Conservation (phyloP, 2,113 vertebrate genomes). For the Crotalus helleri region DNA sequence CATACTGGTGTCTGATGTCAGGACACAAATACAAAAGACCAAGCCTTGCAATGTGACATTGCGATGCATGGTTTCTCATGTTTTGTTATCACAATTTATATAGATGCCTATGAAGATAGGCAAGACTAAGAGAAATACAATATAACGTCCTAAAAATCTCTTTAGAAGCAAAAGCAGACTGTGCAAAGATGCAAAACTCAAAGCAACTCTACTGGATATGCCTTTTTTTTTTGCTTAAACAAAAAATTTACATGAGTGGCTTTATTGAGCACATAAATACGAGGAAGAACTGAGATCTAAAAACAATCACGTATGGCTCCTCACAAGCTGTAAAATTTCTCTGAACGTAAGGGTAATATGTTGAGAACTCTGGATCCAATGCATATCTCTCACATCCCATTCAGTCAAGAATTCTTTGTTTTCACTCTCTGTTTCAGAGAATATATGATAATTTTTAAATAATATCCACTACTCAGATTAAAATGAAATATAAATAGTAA, state of each 20-base stretch:
- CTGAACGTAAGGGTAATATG: not conserved
- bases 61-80: not conserved
- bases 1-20: not conserved
- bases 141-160: not conserved
- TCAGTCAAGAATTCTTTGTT: not conserved
- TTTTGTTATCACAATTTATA: not conserved
- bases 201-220: not conserved
- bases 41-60: not conserved
- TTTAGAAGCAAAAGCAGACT: not conserved
- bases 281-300: not conserved
- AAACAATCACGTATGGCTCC: not conserved
- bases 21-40: not conserved
- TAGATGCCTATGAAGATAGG: not conserved
- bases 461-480: not conserved
- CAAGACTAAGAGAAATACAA: not conserved
- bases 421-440: not conserved
- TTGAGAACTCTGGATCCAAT: not conserved
- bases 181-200: not conserved
- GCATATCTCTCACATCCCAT: not conserved
- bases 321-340: not conserved
- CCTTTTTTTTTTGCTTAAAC: not conserved
- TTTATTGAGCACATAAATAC: not conserved
- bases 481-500: not conserved
- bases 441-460: not conserved
- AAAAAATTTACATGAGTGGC: not conserved